These are phyloP conservation scores for Micromys minutus DNA, from an alignment of 2,113 vertebrate species.

Conservation along the genomic window DNA sequence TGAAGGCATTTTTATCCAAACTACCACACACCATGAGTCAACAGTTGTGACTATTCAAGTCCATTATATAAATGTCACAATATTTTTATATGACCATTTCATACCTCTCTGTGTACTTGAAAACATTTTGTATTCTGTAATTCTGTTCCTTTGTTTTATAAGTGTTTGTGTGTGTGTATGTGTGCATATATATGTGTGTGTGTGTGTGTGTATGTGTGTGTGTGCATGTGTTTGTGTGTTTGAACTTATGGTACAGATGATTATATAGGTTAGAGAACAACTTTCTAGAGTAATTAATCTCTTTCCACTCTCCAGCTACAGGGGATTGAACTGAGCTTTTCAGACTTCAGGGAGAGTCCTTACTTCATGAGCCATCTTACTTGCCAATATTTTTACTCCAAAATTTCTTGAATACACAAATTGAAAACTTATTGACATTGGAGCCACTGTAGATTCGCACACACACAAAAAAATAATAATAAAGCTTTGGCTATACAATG, in stretches of 20 bases:
- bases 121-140: background rate
- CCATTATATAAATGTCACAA: background rate
- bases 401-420: background rate
- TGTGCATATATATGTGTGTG: background rate
- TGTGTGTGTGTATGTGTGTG: background rate
- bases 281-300: background rate
- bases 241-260: background rate
- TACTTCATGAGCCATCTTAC: background rate
- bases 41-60: background rate
- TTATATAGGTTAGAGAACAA: background rate
- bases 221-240: background rate
- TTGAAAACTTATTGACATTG: background rate
- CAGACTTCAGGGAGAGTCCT: background rate
- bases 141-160: background rate
- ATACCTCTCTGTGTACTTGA: background rate
- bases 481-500: background rate
- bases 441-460: no score
- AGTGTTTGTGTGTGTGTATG: background rate
- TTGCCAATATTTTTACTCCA: background rate
- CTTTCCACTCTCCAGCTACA: background rate
- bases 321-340: background rate
- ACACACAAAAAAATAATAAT: background rate
- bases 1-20: background rate
- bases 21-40: background rate
- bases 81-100: background rate